A percentile compares a stretch with the other conserved stretches of the same genome.
phyloP scores from a whole-genome alignment of 2,113 vertebrate genomes.

The Cairina moschata region DNA sequence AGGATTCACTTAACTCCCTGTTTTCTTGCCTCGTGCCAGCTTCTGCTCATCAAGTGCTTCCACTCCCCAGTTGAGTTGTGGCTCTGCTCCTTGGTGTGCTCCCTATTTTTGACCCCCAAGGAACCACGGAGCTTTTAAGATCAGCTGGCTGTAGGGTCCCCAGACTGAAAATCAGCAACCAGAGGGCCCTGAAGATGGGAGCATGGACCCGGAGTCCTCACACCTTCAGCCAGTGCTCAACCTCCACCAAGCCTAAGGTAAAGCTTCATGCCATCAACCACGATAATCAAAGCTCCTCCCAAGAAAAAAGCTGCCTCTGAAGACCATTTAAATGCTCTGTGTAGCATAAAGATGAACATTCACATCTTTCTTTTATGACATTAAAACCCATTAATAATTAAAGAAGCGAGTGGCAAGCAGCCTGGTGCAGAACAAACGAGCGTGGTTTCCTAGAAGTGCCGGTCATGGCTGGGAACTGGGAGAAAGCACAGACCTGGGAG shows the following conservation, averaged over 20 bases:
- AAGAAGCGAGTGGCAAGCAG: background rate
- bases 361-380: background rate
- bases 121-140: background rate
- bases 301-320: background rate
- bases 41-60: background rate
- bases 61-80: background rate
- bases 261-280: background rate
- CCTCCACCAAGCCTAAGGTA: background rate
- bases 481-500: accelerated
- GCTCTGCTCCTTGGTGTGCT: background rate
- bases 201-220: background rate
- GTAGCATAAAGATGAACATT: background rate
- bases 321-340: background rate
- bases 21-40: background rate
- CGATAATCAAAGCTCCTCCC: background rate
- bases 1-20: background rate
- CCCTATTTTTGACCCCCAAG: background rate
- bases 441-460: background rate
- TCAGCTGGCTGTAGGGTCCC: too few species aligned
- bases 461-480: background rate
- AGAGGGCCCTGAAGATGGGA: background rate
- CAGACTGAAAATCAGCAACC: background rate
- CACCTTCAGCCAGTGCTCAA: background rate
- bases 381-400: background rate
- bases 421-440: background rate